These are phyloP conservation scores for Ips typographus DNA, from an alignment of 1,140 invertebrate genomes.

Conservation along the genomic window DNA sequence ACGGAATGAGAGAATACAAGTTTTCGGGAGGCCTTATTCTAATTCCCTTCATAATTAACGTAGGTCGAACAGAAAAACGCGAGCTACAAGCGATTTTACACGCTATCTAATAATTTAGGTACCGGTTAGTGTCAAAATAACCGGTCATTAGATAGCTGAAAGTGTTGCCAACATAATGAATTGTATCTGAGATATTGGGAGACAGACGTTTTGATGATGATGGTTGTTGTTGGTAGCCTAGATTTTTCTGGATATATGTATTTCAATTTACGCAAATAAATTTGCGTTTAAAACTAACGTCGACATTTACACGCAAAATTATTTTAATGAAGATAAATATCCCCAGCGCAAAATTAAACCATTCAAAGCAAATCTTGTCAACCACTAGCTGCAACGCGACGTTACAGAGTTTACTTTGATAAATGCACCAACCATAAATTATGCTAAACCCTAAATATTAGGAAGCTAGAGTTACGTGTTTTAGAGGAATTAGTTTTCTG, in stretches of 20 bases:
- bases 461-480: neutral
- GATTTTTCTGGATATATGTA: neutral
- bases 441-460: neutral
- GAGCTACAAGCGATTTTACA: conserved; percentile 4
- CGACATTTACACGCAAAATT: neutral
- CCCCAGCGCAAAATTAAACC: neutral
- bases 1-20: neutral
- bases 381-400: neutral
- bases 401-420: neutral
- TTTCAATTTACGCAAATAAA: neutral
- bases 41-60: neutral
- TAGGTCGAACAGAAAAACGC: neutral
- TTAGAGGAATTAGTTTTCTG: too few species aligned
- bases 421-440: neutral
- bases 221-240: neutral
- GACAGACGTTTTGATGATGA: neutral
- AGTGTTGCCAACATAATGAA: neutral
- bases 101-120: conserved; percentile 1
- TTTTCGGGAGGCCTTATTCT: neutral
- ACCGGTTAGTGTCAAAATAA: conserved; percentile 3
- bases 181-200: neutral
- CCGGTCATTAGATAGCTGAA: conserved; percentile 1
- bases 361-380: conserved; percentile 3
- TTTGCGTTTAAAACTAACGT: neutral
- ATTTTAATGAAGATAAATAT: conserved; percentile 2